These are phyloP conservation scores for Himalopsyche japonica DNA, from an alignment of 2,888 invertebrate genomes.

Conservation along the genomic window DNA sequence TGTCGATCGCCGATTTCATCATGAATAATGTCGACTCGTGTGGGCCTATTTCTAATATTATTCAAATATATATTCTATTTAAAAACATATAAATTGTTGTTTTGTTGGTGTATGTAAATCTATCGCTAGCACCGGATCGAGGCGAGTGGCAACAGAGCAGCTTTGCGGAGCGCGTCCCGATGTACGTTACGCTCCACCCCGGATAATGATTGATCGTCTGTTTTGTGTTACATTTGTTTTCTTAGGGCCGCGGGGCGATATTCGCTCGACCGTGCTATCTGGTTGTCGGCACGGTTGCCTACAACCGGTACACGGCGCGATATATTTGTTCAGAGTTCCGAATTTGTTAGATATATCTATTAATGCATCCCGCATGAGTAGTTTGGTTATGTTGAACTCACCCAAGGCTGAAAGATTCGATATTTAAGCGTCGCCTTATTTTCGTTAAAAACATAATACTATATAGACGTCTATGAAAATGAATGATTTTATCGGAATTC, in stretches of 20 bases:
- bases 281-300: background rate
- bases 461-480: too few relatives aligned
- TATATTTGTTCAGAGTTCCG: background rate
- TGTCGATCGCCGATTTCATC: too few relatives aligned
- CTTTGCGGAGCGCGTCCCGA: constrained; percentile 4
- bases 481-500: too few relatives aligned
- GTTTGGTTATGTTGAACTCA: background rate
- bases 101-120: background rate
- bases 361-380: background rate
- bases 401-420: too few relatives aligned
- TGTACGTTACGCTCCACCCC: constrained; percentile 2
- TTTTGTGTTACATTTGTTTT: constrained; percentile 33
- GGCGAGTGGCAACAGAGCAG: background rate
- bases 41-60: too few relatives aligned
- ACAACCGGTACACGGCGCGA: background rate
- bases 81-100: too few relatives aligned
- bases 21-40: too few relatives aligned
- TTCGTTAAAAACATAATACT: too few relatives aligned
- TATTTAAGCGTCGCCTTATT: too few relatives aligned
- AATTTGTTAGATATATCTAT: background rate
- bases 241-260: background rate
- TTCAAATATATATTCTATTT: too few relatives aligned
- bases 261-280: background rate
- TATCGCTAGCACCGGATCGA: background rate
- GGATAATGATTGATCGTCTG: constrained; percentile 31